phyloP scores from a whole-genome alignment of 1,140 invertebrate species.

The Protaetia brevitarsis region DNA sequence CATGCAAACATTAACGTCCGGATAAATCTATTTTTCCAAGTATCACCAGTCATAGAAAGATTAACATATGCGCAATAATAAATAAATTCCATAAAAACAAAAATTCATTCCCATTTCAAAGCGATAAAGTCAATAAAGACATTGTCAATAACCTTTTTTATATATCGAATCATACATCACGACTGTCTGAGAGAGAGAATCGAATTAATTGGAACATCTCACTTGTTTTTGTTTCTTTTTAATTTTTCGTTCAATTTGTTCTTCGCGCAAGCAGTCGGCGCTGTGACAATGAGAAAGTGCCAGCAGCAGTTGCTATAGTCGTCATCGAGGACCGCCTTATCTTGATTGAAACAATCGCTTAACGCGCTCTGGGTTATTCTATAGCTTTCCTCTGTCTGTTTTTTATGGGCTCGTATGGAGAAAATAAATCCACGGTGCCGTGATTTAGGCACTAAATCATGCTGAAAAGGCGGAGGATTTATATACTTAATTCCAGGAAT shows the following conservation, averaged over 20 bases:
- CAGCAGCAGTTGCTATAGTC: background rate
- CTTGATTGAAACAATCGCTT: background rate
- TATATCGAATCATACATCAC: too few relatives aligned
- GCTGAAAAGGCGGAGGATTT: background rate
- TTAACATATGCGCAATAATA: too few relatives aligned
- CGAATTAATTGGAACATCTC: background rate
- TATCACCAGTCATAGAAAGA: too few relatives aligned
- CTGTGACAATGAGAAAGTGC: background rate
- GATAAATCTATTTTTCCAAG: too few relatives aligned
- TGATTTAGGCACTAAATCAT: background rate
- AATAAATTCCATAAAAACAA: too few relatives aligned
- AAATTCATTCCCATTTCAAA: too few relatives aligned
- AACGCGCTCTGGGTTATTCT: too few relatives aligned
- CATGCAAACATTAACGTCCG: too few relatives aligned
- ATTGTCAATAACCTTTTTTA: too few relatives aligned
- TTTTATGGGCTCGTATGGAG: background rate
- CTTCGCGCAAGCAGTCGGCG: background rate
- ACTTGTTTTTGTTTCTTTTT: background rate
- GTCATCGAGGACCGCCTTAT: background rate
- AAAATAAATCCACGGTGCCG: background rate
- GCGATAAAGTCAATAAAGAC: too few relatives aligned
- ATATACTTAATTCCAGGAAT: background rate
- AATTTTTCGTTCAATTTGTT: slow-evolving; percentile 1
- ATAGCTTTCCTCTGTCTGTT: too few relatives aligned
- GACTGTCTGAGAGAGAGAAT: too few relatives aligned